Evolutionary conservation across 1,140 invertebrate species (phyloP), one percentile per base, ranked within the genome.

Genomic region (Nomia melanderi): DNA sequence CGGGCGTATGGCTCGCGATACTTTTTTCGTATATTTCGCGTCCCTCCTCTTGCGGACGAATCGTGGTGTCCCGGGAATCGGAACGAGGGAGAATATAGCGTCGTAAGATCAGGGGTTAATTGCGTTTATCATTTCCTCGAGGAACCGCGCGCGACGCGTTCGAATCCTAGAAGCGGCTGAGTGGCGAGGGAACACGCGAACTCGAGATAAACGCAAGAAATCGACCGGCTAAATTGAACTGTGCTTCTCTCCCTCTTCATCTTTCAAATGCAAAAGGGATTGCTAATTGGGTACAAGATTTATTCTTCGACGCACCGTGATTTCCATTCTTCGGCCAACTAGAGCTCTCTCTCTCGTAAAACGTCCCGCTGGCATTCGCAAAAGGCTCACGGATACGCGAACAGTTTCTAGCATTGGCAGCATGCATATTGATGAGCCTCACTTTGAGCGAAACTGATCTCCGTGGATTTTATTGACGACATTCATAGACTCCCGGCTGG

Each of bases 401-500:
- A 62, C 6, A 23, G 59, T 62, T 62, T 25, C 33, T 25, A 39
- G 9, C 23, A 25, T 39, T 62, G 23, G 33, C 59, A 62, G 36
- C n/a, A 12, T 25, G 59, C 59, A 62, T 62, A 41, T 36, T 41
- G 59, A 62, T 41, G 59, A 62, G 23, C 59, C 57, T 36, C 8
- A 23, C n/a, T 33, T 50, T 20, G 1, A 50, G 39, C 62, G 59
- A 63, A 63, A 53, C 29, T 44, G 36, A 73, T 62, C 36, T 25
- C 14, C 8, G 11, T 27, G 20, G 6, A 5, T 79, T 81, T 81
- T 59, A 70, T 41, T 29, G n/a, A 14, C 20, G 65, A 77, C 33
- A 33, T 60, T 75, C 66, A 59, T 59, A 50, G 12, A 63, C 31
- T 54, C 2, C 5, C 20, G 23, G 17, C 41, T 27, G 33, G 50